Percentiles rank a stretch among this genome's conserved stretches.
Conservation (phyloP, 2,888 invertebrate genomes). For the Dyspetes luteomarginatus region DNA sequence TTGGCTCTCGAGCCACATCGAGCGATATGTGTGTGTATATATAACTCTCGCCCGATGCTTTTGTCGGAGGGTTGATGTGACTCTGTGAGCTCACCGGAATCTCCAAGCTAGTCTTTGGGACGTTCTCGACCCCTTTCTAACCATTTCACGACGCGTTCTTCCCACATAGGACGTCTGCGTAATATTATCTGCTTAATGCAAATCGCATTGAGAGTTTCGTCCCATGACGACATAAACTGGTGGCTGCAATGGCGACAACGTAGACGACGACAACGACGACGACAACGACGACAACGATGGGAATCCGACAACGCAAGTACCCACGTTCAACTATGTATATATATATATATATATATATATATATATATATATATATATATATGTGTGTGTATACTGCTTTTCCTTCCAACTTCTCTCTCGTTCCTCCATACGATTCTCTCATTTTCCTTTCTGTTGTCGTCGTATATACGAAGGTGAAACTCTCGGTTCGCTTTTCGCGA, state of each 20-base stretch:
- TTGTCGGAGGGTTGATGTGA: not conserved
- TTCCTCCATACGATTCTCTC: constrained; percentile 18
- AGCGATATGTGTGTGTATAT: not conserved
- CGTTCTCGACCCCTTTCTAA: constrained; percentile 5
- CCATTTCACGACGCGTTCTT: constrained; percentile 19
- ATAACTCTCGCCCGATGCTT: constrained; percentile 13
- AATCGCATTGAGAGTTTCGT: constrained; percentile 80
- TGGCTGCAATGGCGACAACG: constrained; percentile 43
- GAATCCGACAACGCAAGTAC: constrained; percentile 41
- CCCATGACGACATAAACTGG: constrained; percentile 67
- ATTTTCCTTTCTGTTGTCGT: constrained; percentile 43
- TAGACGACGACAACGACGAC: constrained; percentile 46
- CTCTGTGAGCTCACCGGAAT: not conserved
- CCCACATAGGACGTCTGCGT: constrained; percentile 65
- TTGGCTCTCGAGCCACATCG: not conserved
- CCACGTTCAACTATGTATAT: constrained; percentile 60
- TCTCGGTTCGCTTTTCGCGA: constrained; percentile 34
- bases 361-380: too few relatives aligned
- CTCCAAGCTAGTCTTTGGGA: constrained; percentile 1
- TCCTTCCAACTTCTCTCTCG: constrained; percentile 39
- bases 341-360: too few relatives aligned
- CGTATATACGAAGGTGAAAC: constrained; percentile 30
- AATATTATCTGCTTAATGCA: constrained; percentile 78
- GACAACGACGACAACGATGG: constrained; percentile 25
- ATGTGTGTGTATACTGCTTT: too few relatives aligned